A percentile compares a stretch with the other conserved stretches of the same genome.
Conservation (phyloP, 2,888 invertebrate genomes). For the Melolontha melolontha region DNA sequence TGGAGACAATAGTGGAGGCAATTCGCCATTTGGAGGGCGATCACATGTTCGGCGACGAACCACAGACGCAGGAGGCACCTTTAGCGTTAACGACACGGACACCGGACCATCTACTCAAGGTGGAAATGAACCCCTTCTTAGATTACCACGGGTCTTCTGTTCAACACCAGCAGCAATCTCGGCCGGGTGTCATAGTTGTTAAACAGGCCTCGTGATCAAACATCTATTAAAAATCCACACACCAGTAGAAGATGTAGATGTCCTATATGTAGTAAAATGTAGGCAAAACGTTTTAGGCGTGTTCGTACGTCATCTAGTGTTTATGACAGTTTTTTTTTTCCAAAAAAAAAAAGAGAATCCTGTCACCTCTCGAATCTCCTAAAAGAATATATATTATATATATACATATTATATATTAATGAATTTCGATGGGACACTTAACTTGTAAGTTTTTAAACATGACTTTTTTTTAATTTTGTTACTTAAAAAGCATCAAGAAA, state of each 20-base stretch:
- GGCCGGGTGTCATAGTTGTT: slow-evolving; percentile 92
- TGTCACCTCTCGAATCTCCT: slow-evolving; percentile 43
- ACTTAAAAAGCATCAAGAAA: slow-evolving; percentile 60
- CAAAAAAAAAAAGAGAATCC: slow-evolving; percentile 22
- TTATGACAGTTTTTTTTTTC: slow-evolving; percentile 30
- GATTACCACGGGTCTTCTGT: slow-evolving; percentile 69
- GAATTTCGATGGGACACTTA: slow-evolving; percentile 33
- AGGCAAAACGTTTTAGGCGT: slow-evolving; percentile 47
- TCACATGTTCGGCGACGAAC: slow-evolving; percentile 83
- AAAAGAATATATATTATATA: slow-evolving; percentile 31
- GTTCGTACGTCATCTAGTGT: slow-evolving; percentile 46
- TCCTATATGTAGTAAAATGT: slow-evolving; percentile 47
- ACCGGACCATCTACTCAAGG: slow-evolving; percentile 65
- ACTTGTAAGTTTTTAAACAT: slow-evolving; percentile 54
- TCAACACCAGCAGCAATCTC: slow-evolving; percentile 73
- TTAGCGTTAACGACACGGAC: slow-evolving; percentile 70
- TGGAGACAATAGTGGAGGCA: slow-evolving; percentile 98
- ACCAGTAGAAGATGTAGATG: slow-evolving; percentile 41
- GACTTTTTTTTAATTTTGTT: slow-evolving; percentile 62
- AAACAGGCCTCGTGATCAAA: slow-evolving; percentile 84
- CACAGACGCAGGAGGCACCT: slow-evolving; percentile 66
- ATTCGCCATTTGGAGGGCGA: slow-evolving; percentile 98
- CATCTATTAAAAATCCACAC: slow-evolving; percentile 60
- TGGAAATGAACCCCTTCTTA: slow-evolving; percentile 73
- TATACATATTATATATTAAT: slow-evolving; percentile 28